Evolutionary conservation across 2,113 vertebrate genomes (phyloP), one percentile per base, ranked within the genome.

Genomic region (Alosa alosa): DNA sequence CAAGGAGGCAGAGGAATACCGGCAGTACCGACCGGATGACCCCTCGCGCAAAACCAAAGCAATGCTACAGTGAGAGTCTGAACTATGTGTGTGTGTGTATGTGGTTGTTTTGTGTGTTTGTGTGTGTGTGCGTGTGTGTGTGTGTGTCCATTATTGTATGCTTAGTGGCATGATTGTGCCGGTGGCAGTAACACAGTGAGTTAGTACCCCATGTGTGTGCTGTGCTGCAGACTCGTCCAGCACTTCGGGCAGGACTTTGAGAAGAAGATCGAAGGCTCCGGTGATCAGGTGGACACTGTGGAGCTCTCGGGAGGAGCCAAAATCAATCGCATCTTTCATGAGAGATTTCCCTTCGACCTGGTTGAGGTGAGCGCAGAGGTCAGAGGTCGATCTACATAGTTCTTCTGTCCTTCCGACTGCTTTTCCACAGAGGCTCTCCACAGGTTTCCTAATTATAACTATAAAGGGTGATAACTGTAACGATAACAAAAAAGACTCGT

Each of bases 291-390:
- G 85, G 96, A 99, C 92, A 99, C 97, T 0, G 89, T 96, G 3
- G 95, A 95, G 84, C 95, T 99, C n/a, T 99, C 97, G 0, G 98
- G 97, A 20, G 98, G 98, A 0, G 98, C 98, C 85, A 91, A 95
- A 39, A 99, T 99, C 93, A 99, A 99, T 60, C 95, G 96, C 39
- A 97, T 99, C 82, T 99, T 99, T 91, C 98, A 99, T 0, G 96
- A 98, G 88, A 93, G 95, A 0, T 99, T 99, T 81, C 98, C 97
- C 0, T 96, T 96, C 0, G 97, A 99, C 89, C 94, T 99, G 0
- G 93, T 96, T 46, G 97, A 98, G 97, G 98, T 97, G 88, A 55
- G 87, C 55, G 4, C 18, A 60, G 20, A 22, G 6, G 55, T 22
- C 31, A 31, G 31, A 31, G 31, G 52, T 17, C 41, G 41, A 44